phyloP scores from a whole-genome alignment of 2,888 invertebrate species.

The Sarcophaga caerulescens region DNA sequence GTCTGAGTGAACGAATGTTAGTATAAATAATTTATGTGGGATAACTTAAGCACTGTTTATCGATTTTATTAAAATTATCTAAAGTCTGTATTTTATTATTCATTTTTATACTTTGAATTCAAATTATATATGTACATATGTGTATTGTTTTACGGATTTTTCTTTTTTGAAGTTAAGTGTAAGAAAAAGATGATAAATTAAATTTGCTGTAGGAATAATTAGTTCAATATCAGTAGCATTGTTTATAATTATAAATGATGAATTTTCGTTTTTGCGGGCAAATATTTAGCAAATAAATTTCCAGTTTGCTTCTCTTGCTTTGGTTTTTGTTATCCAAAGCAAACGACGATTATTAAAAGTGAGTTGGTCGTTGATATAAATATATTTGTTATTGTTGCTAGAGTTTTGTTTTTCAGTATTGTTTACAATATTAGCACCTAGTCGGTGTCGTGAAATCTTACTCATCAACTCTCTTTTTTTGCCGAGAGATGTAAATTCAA shows the following conservation, averaged over 20 bases:
- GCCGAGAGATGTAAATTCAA: too few species aligned
- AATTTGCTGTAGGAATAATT: not conserved
- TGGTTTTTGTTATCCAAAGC: not conserved
- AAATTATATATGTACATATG: not conserved
- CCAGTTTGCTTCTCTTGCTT: not conserved
- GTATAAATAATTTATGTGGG: not conserved
- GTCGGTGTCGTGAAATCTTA: too few species aligned
- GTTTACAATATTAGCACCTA: too few species aligned
- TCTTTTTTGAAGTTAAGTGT: too few species aligned
- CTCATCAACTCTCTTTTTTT: too few species aligned
- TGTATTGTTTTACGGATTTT: too few species aligned
- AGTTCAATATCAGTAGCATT: not conserved
- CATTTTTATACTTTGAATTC: not conserved
- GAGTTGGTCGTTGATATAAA: too few species aligned
- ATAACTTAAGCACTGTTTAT: not conserved
- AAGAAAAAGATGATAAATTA: too few species aligned
- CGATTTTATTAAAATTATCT: not conserved
- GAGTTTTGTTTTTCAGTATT: too few species aligned
- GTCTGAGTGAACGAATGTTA: conserved; percentile 2
- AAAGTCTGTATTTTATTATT: not conserved
- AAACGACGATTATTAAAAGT: not conserved
- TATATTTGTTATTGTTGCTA: too few species aligned
- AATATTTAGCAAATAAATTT: conserved; percentile 9
- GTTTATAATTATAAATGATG: not conserved
- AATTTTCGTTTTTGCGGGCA: not conserved